phyloP scores from a whole-genome alignment of 1,140 invertebrate genomes.

The Planococcus citri region DNA sequence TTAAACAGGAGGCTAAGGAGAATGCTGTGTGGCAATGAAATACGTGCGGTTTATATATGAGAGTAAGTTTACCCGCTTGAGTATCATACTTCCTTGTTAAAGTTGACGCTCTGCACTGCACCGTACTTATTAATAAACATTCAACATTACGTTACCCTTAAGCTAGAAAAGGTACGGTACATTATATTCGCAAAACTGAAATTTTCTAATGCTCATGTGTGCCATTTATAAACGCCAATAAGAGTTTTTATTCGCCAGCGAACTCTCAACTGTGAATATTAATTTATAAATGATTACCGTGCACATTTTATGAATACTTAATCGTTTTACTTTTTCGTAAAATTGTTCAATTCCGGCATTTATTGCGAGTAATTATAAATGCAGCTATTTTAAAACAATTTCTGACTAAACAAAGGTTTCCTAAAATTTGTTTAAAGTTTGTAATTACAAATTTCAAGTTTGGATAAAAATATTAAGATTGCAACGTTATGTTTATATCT shows the following conservation, averaged over 20 bases:
- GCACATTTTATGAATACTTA: conserved; percentile 4
- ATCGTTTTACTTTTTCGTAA: background rate
- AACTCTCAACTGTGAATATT: conserved; percentile 3
- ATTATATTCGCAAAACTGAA: background rate
- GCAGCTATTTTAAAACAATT: no score
- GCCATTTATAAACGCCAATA: conserved; percentile 6
- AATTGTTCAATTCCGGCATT: no score
- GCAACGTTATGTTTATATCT: no score
- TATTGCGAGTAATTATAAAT: no score
- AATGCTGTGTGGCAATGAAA: background rate
- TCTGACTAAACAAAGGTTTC: no score
- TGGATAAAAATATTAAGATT: no score
- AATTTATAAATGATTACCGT: background rate
- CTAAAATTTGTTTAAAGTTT: no score
- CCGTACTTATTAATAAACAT: conserved; percentile 3
- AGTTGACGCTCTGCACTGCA: conserved; percentile 1
- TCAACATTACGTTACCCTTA: conserved; percentile 3
- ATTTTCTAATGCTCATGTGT: conserved; percentile 7
- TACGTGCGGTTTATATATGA: background rate
- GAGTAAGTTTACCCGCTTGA: conserved; percentile 6
- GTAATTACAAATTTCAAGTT: no score
- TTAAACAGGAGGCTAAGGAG: conserved; percentile 6
- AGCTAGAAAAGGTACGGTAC: background rate
- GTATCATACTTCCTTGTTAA: conserved; percentile 7
- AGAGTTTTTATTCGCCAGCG: background rate